phyloP scores from a whole-genome alignment of 2,113 vertebrate species.

The Litocranius walleri region DNA sequence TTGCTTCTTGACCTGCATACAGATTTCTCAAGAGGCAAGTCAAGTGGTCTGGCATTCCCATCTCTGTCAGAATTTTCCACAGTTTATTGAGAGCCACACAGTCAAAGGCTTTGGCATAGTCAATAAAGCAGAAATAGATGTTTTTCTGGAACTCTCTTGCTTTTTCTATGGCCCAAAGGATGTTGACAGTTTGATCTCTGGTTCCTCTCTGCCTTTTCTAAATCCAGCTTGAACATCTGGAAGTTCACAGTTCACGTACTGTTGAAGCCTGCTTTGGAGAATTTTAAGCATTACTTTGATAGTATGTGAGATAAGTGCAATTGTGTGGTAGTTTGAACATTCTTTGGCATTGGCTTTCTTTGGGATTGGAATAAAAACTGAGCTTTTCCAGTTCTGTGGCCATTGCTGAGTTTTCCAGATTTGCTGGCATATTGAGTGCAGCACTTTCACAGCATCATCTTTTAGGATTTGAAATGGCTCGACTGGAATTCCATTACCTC shows the following conservation, averaged over 20 bases:
- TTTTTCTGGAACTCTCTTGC: neutral
- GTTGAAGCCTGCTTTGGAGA: neutral
- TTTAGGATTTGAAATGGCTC: neutral
- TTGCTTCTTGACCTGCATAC: neutral
- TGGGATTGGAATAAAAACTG: neutral
- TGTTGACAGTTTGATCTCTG: neutral
- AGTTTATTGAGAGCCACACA: neutral
- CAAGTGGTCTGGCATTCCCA: neutral
- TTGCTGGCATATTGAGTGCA: neutral
- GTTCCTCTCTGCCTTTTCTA: neutral
- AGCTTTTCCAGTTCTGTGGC: neutral
- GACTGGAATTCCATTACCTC: neutral
- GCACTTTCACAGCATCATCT: neutral
- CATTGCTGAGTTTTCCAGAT: neutral
- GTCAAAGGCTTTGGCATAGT: neutral
- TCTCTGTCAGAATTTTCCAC: neutral
- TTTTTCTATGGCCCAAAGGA: neutral
- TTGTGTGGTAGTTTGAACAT: neutral
- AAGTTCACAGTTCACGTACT: rapidly evolving
- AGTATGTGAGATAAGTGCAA: neutral
- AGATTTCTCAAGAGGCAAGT: neutral
- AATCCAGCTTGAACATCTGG: neutral
- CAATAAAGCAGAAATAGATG: neutral
- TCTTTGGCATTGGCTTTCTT: neutral
- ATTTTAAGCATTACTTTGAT: neutral